A percentile compares a stretch with the other conserved stretches of the same genome.
Conservation (phyloP, 2,888 invertebrate species). For the Lasioglossum calceatum region DNA sequence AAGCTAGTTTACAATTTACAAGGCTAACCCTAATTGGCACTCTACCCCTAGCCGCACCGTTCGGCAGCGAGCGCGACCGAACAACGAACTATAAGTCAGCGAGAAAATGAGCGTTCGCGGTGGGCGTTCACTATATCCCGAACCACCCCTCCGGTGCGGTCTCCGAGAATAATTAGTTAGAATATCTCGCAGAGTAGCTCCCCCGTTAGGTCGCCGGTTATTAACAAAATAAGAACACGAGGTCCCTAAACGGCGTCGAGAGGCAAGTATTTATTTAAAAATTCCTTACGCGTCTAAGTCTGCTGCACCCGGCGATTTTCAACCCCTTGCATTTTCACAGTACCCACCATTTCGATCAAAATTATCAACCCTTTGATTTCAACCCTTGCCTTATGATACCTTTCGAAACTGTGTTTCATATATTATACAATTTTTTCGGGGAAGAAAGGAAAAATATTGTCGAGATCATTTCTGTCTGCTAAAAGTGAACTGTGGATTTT, state of each 20-base stretch:
- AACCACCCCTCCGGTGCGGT: conserved; percentile 75
- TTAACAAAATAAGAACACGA: conserved; percentile 57
- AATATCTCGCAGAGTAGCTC: conserved; percentile 11
- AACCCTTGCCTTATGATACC: neutral
- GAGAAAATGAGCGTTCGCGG: conserved; percentile 38
- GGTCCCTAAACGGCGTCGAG: conserved; percentile 55
- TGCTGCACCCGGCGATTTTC: neutral
- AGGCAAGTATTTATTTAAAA: conserved; percentile 47
- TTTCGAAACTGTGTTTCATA: neutral
- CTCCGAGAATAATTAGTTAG: neutral
- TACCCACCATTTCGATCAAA: neutral
- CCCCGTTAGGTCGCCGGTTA: neutral
- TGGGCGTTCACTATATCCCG: conserved; percentile 69
- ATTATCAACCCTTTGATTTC: neutral
- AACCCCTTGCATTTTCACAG: neutral
- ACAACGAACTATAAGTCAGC: conserved; percentile 26
- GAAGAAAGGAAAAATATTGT: neutral
- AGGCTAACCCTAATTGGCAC: conserved; percentile 67
- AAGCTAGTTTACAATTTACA: conserved; percentile 38
- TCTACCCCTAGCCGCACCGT: conserved; percentile 55
- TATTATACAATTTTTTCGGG: neutral
- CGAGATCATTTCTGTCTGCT: neutral
- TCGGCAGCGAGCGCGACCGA: conserved; percentile 9
- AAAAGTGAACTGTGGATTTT: neutral
- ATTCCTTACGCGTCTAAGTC: conserved; percentile 35